These are phyloP conservation scores for Brachyopa scutellaris DNA, from an alignment of 2,888 invertebrate genomes.

Conservation along the genomic window DNA sequence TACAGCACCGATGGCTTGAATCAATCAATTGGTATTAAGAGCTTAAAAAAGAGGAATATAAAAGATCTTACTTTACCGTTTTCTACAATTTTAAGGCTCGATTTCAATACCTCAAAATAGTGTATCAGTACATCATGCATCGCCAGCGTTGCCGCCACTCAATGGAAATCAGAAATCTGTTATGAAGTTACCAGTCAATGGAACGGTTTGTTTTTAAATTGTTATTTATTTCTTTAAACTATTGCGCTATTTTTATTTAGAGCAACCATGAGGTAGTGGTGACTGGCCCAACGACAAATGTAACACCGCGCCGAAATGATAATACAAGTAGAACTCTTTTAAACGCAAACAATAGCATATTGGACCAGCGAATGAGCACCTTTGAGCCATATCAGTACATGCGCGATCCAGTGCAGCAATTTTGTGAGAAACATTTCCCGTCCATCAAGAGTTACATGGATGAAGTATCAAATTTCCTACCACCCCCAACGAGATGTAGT, in stretches of 20 bases:
- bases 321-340: conserved; percentile 91
- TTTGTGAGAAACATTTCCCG: conserved; percentile 96
- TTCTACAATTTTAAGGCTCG: conserved; percentile 75
- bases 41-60: not conserved
- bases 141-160: conserved; percentile 79
- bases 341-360: conserved; percentile 83
- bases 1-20: conserved; percentile 81
- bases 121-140: conserved; percentile 81
- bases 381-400: conserved; percentile 94
- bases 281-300: conserved; percentile 85
- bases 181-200: conserved; percentile 81
- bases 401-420: conserved; percentile 95
- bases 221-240: not conserved
- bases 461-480: conserved; percentile 91
- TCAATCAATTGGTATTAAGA: conserved; percentile 79
- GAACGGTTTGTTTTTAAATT: conserved; percentile 74
- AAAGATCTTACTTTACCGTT: not conserved
- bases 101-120: conserved; percentile 80
- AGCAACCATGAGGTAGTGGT: conserved; percentile 82
- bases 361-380: conserved; percentile 88
- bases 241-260: conserved; percentile 67
- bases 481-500: conserved; percentile 95
- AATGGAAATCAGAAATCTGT: conserved; percentile 81
- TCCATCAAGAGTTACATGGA: conserved; percentile 96
- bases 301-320: conserved; percentile 86